Percentiles rank a stretch among this genome's conserved stretches.
phyloP scores from a whole-genome alignment of 2,888 invertebrate species.

The Drosophila atripex region DNA sequence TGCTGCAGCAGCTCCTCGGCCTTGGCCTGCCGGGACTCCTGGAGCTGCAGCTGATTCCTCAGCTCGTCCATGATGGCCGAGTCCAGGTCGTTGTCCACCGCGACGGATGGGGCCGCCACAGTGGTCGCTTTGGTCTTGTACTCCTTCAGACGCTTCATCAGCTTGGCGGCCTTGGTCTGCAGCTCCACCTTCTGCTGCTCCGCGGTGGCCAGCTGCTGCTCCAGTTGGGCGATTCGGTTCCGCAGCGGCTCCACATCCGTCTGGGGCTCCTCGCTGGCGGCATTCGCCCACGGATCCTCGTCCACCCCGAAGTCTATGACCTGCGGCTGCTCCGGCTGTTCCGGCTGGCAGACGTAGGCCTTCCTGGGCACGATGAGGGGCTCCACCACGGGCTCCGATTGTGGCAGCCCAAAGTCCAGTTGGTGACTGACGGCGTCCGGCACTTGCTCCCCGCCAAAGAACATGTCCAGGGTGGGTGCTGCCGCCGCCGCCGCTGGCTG shows the following conservation, averaged over 20 bases:
- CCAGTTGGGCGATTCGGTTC: constrained; percentile 85
- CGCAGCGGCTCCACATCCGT: constrained; percentile 20
- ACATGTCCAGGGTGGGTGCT: constrained; percentile 80
- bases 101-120: constrained; percentile 55
- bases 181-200: constrained; percentile 86
- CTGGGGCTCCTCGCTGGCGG: constrained; percentile 82
- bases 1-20: constrained; percentile 86
- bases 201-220: constrained; percentile 86
- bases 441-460: constrained; percentile 68
- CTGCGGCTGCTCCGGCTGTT: constrained; percentile 23
- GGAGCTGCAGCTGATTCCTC: constrained; percentile 87
- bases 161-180: constrained; percentile 90
- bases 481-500: constrained; percentile 24
- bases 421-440: constrained; percentile 18
- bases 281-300: constrained; percentile 86
- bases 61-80: constrained; percentile 92
- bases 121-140: constrained; percentile 86
- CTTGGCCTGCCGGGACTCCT: constrained; percentile 88
- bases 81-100: constrained; percentile 87
- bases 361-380: constrained; percentile 85
- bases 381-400: constrained; percentile 79
- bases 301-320: constrained; percentile 77
- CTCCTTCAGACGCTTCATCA: constrained; percentile 93
- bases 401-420: constrained; percentile 47
- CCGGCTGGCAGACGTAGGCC: constrained; percentile 85